These are phyloP conservation scores for Chydorus sphaericus DNA, from an alignment of 2,888 invertebrate species.

Conservation along the genomic window DNA sequence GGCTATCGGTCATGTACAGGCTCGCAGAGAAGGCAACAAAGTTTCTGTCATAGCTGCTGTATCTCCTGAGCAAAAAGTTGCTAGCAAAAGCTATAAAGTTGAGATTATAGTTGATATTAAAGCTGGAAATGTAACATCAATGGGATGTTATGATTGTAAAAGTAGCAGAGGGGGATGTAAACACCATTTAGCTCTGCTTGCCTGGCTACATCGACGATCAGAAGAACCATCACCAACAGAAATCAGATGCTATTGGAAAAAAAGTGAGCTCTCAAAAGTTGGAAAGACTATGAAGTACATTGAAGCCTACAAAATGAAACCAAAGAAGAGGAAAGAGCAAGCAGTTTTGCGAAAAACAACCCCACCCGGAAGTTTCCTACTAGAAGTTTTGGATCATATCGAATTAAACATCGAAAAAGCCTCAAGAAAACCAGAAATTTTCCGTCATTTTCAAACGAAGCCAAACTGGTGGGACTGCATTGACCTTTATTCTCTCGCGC, in stretches of 20 bases:
- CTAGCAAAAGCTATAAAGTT: neutral
- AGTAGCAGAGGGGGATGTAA: slow-evolving; percentile 11
- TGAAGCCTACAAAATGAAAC: neutral
- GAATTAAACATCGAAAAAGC: no score
- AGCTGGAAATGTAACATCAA: neutral
- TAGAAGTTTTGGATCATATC: neutral
- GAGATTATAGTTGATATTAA: neutral
- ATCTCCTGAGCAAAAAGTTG: slow-evolving; percentile 1
- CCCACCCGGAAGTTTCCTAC: no score
- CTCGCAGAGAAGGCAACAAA: neutral
- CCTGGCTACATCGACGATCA: slow-evolving; percentile 12
- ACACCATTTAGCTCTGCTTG: slow-evolving; percentile 7
- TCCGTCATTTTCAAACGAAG: no score
- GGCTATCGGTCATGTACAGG: neutral
- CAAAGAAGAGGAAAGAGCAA: neutral
- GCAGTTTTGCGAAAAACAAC: no score
- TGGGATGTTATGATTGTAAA: neutral
- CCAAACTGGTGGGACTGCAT: no score
- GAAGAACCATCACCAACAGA: slow-evolving; percentile 11
- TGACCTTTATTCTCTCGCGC: neutral
- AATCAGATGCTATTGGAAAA: slow-evolving; percentile 15
- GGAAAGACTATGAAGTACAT: slow-evolving; percentile 3
- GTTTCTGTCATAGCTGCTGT: neutral
- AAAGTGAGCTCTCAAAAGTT: slow-evolving; percentile 5
- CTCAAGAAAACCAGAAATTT: no score